Base-by-base conservation (phyloP, 2,797 vertebrate species). In the Furcifer pardalis region DNA sequence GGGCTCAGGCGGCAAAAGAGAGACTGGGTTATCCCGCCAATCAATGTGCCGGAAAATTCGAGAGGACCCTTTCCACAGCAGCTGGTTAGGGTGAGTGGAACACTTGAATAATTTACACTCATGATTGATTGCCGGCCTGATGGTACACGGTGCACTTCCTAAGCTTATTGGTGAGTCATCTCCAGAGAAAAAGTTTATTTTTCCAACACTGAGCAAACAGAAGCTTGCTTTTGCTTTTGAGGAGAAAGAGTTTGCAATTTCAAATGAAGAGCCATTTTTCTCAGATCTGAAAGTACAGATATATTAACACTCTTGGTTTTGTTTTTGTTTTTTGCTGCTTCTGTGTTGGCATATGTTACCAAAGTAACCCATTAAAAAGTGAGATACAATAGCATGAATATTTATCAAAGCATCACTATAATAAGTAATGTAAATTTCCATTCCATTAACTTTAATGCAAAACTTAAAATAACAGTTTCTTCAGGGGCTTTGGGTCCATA, bases 1-100 rank as follows among this genome's bases (percentile, higher is more conserved):
- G 97, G 97, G 66, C 96, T 98, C 81, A 94, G 96, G 87, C 94
- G 98, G 68, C 98, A 97, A 89, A 99, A 98, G 89, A 95, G 98
- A 79, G 98, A 99, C 95, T 99, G 98, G 98, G 98, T 99, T 94
- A 99, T 99, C 92, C 98, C 98, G 0, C 98, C 98, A 1, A 97
- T 99, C 96, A 99, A 99, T 6, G 98, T 99, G 90, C 98, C 98
- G 0, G 98, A 99, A 75, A 99, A 99, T 87, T 99, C 98, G 1
- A 92, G 98, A 21, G 98, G 98, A 56, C 98, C 98, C 17, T 99
- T 99, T 91, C 98, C 98, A 0, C 97, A 99, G 95, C 98, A 98
- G 97, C 97, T 99, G 76, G 98, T 99, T 92, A 96, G 97, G 92
- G 98, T 99, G 92, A 98, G 98, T 97, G 81, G 10, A 7, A 63